These are phyloP conservation scores for Porites lutea DNA, from an alignment of 64 coral and sea anemone species.

Conservation along the genomic window DNA sequence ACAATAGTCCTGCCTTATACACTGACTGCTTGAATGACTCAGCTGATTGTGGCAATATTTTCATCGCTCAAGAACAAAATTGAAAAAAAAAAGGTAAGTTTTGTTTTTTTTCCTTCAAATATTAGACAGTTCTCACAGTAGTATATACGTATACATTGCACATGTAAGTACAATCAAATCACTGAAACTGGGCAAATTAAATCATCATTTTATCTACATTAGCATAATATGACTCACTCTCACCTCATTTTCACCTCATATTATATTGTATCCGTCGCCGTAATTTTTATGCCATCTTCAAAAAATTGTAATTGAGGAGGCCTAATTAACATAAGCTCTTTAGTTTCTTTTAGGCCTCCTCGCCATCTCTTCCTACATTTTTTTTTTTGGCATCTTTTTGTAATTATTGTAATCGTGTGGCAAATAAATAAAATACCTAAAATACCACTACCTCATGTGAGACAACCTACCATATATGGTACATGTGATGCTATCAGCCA, in stretches of 20 bases:
- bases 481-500: conserved; percentile 16
- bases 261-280: no score
- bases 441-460: conserved; percentile 12
- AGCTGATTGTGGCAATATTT: conserved; percentile 8
- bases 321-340: no score
- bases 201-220: conserved; percentile 5
- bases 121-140: background rate
- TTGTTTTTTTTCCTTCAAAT: background rate
- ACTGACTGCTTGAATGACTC: background rate
- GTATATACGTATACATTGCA: conserved; percentile 22
- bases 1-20: background rate
- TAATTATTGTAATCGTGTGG: no score
- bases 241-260: no score
- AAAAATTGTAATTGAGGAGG: no score
- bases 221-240: conserved; percentile 14
- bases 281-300: no score
- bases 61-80: background rate
- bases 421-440: no score
- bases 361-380: no score
- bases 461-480: conserved; percentile 2
- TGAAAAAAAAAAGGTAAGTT: background rate
- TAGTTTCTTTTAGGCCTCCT: no score
- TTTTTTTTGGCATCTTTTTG: no score
- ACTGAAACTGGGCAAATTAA: conserved; percentile 18
- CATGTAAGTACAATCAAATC: conserved; percentile 15